Evolutionary conservation across 2,113 vertebrate genomes (phyloP).

Genomic region (Tragelaphus scriptus): DNA sequence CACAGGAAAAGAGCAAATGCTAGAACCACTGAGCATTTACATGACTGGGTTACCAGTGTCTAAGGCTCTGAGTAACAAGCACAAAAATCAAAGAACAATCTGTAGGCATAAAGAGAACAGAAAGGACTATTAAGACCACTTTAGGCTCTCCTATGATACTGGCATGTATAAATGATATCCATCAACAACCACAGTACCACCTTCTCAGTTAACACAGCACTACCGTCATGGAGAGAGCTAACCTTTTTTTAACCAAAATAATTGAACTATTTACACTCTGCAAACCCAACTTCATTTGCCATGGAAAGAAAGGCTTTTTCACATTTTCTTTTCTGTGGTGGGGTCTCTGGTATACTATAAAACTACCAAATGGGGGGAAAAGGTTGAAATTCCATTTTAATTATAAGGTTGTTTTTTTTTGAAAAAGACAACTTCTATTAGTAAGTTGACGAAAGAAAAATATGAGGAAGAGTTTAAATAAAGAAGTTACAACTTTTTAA

Average conservation of each 20-base stretch:
- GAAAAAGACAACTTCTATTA: neutral
- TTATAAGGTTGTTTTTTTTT: neutral
- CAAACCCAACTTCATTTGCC: neutral
- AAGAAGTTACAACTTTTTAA: slow-evolving; percentile 19
- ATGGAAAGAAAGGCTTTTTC: neutral
- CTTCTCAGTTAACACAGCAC: neutral
- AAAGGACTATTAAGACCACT: neutral
- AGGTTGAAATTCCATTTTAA: neutral
- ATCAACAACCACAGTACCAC: neutral
- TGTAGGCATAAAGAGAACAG: neutral
- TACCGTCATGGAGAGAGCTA: neutral
- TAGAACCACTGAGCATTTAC: neutral
- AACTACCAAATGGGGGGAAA: neutral
- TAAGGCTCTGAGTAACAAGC: neutral
- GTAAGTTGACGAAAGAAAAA: neutral
- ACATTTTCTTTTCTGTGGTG: neutral
- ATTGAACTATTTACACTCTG: neutral
- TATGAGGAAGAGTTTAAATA: slow-evolving; percentile 1
- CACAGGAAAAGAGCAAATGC: neutral
- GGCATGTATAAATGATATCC: neutral
- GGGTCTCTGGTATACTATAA: neutral
- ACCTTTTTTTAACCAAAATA: neutral
- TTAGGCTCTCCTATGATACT: neutral
- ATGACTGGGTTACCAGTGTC: neutral
- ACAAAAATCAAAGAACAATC: neutral